A percentile compares a stretch with the other conserved stretches of the same genome.
These are phyloP conservation scores for Mimas tiliae DNA, from an alignment of 2,888 invertebrate species.

Conservation along the genomic window DNA sequence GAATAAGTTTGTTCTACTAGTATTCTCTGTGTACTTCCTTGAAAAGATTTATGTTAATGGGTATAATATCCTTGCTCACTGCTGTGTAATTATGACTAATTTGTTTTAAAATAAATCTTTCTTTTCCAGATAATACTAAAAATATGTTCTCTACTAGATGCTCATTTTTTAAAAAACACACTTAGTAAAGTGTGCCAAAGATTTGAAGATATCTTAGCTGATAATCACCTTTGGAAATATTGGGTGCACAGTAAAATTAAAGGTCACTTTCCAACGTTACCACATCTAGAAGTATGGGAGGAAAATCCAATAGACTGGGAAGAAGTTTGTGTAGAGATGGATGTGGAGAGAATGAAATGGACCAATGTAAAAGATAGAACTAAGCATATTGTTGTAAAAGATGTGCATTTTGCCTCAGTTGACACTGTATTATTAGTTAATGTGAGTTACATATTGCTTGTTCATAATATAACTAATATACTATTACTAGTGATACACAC, in stretches of 20 bases:
- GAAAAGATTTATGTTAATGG: no score
- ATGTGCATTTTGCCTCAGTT: conserved; percentile 85
- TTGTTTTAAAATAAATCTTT: background rate
- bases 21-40: no score
- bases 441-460: conserved; percentile 62
- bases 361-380: conserved; percentile 69
- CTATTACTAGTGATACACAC: no score
- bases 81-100: no score
- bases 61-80: no score
- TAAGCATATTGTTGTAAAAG: conserved; percentile 76
- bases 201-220: conserved; percentile 82
- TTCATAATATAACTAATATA: background rate
- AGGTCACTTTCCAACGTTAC: conserved; percentile 68
- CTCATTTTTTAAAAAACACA: conserved; percentile 79
- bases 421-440: conserved; percentile 84
- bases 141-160: conserved; percentile 85
- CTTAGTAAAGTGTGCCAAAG: conserved; percentile 83
- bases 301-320: conserved; percentile 81
- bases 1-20: no score
- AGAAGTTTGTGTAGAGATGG: conserved; percentile 85
- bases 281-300: conserved; percentile 64
- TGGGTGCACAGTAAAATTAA: conserved; percentile 75
- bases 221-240: conserved; percentile 84
- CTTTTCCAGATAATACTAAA: conserved; percentile 78
- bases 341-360: conserved; percentile 85